Evolutionary conservation across 2,888 invertebrate species (phyloP).

Genomic region (Nomada lathburiana): DNA sequence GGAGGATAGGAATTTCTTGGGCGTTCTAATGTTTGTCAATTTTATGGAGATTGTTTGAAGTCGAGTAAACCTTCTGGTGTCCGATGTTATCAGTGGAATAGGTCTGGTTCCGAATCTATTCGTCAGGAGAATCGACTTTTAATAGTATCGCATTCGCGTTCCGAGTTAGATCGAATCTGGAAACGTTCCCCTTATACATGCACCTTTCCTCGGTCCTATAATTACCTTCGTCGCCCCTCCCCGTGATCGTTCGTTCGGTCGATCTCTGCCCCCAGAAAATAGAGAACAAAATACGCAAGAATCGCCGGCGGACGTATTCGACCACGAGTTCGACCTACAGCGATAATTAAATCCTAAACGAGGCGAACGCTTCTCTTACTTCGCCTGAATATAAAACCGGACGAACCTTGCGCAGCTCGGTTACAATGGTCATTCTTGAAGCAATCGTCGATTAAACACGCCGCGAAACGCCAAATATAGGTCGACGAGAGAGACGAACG

Average conservation of each 20-base stretch:
- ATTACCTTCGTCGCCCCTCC: not conserved
- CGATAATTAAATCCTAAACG: constrained; percentile 62
- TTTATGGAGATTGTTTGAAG: no score
- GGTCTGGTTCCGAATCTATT: no score
- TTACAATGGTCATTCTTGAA: constrained; percentile 37
- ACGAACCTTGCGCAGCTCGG: constrained; percentile 2
- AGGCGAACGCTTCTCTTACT: constrained; percentile 38
- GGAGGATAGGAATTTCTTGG: no score
- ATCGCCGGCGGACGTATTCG: constrained; percentile 32
- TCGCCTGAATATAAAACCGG: constrained; percentile 44
- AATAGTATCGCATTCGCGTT: no score
- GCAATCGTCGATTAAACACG: constrained; percentile 71
- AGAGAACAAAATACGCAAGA: constrained; percentile 11
- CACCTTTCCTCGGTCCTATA: no score
- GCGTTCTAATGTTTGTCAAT: no score
- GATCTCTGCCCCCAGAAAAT: no score
- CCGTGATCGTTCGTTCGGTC: not conserved
- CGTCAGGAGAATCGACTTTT: no score
- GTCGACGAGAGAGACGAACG: constrained; percentile 54
- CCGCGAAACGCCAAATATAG: constrained; percentile 32
- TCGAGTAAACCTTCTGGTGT: no score
- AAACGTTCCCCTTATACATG: no score
- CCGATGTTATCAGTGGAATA: no score
- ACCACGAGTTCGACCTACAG: constrained; percentile 11
- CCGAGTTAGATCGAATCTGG: no score